Percentiles rank a stretch among this genome's conserved stretches.
Conservation (phyloP, 2,113 vertebrate species). For the Gambusia affinis region DNA sequence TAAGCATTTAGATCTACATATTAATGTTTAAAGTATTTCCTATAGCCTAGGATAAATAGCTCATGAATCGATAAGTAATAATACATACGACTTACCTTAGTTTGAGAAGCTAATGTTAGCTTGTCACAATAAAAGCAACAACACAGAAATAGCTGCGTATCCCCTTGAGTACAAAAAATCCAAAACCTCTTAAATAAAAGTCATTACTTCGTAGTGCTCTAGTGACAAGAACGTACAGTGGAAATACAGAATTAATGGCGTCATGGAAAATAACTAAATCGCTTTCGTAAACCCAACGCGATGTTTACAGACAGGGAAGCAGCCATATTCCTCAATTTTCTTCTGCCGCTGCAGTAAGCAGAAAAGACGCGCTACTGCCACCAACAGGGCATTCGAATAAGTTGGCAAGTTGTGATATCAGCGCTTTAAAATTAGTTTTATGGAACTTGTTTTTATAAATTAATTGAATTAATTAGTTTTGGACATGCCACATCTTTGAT, state of each 20-base stretch:
- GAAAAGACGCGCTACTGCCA: background rate
- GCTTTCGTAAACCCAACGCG: conserved; percentile 44
- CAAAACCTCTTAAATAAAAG: background rate
- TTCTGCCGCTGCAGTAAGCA: background rate
- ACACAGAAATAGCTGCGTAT: background rate
- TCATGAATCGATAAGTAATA: background rate
- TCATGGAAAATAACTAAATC: background rate
- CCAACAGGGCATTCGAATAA: background rate
- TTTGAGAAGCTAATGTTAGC: conserved; percentile 23
- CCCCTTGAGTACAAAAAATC: background rate
- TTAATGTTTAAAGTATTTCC: background rate
- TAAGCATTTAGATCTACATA: background rate
- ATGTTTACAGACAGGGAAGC: conserved; percentile 65
- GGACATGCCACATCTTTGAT: background rate
- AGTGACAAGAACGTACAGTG: rapidly evolving
- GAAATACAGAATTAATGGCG: background rate
- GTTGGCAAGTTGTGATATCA: too few relatives aligned
- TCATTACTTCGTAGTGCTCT: background rate
- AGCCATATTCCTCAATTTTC: conserved; percentile 73
- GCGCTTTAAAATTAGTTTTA: background rate
- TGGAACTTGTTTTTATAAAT: background rate
- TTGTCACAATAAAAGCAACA: conserved; percentile 6
- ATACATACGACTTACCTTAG: conserved; percentile 42
- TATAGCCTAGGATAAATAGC: background rate
- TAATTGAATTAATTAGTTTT: background rate